Conservation (phyloP, 92 coral and sea anemone species). For the Palythoa grandis region DNA sequence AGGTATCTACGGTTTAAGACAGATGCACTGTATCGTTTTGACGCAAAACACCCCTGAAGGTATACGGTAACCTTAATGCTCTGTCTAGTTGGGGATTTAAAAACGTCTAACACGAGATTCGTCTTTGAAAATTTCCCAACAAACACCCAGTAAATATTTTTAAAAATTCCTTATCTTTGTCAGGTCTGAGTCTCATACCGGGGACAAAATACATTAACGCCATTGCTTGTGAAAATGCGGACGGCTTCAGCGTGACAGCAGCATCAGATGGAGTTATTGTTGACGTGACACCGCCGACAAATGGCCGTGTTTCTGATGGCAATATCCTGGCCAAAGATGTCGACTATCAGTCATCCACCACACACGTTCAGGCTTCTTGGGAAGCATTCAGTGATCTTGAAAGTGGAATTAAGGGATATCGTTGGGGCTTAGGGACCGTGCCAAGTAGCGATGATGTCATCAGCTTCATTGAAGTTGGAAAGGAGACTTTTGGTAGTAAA, state of each 20-base stretch:
- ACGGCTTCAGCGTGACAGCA: slow-evolving; percentile 77
- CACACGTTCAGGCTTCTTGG: slow-evolving; percentile 71
- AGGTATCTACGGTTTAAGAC: no score
- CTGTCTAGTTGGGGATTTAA: no score
- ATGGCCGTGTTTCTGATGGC: slow-evolving; percentile 48
- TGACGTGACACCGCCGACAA: slow-evolving; percentile 63
- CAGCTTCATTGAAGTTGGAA: slow-evolving; percentile 48
- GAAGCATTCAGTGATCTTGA: slow-evolving; percentile 74
- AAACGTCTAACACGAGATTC: no score
- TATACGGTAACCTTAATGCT: no score
- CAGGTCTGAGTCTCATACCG: slow-evolving; percentile 75
- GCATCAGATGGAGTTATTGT: slow-evolving; percentile 71
- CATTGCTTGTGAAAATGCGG: slow-evolving; percentile 78
- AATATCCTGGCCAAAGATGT: slow-evolving; percentile 29
- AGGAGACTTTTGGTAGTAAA: slow-evolving; percentile 45
- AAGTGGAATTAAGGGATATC: slow-evolving; percentile 84
- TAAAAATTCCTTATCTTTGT: not conserved
- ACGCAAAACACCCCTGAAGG: no score
- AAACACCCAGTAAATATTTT: not conserved
- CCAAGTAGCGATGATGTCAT: slow-evolving; percentile 80
- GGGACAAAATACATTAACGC: slow-evolving; percentile 82
- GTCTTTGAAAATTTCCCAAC: no score
- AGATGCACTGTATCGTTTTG: no score
- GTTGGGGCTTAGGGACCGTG: slow-evolving; percentile 87
- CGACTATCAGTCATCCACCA: slow-evolving; percentile 44